Percentiles rank a stretch among this genome's conserved stretches.
phyloP scores from a whole-genome alignment of 2,888 invertebrate genomes.

The Galeruca laticollis region DNA sequence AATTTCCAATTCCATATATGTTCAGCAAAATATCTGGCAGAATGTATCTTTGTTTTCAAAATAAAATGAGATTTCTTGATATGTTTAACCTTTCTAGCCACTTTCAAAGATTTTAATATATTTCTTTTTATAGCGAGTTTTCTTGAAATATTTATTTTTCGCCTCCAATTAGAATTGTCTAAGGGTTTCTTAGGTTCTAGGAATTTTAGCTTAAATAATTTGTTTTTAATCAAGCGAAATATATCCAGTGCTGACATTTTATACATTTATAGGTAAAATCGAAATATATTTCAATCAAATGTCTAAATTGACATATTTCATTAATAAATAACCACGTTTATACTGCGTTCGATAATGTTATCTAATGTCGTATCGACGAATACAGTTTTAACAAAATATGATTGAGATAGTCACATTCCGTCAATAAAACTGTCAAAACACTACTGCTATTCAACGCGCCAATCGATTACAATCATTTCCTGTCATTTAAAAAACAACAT shows the following conservation, averaged over 20 bases:
- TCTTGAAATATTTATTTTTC: not conserved
- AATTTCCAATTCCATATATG: constrained; percentile 29
- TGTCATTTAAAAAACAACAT: too few species aligned
- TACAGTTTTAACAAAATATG: too few species aligned
- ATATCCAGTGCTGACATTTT: not conserved
- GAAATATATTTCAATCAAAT: not conserved
- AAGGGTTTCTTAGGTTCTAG: not conserved
- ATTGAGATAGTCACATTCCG: too few species aligned
- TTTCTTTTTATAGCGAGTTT: constrained; percentile 12
- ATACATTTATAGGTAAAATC: not conserved
- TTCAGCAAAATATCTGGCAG: constrained; percentile 29
- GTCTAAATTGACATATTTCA: not conserved
- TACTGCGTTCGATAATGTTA: too few species aligned
- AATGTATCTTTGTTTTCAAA: constrained; percentile 18
- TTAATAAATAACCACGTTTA: not conserved
- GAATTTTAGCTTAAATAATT: not conserved
- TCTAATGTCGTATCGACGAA: too few species aligned
- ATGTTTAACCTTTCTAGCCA: not conserved
- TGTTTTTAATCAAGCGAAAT: not conserved
- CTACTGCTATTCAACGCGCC: too few species aligned
- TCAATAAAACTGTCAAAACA: too few species aligned
- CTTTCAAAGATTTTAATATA: not conserved
- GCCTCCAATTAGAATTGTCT: not conserved
- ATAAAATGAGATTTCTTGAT: constrained; percentile 25
- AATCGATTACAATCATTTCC: too few species aligned